Evolutionary conservation across 23 tunicate species (phyloP).

Genomic region (Diplosoma virens): DNA sequence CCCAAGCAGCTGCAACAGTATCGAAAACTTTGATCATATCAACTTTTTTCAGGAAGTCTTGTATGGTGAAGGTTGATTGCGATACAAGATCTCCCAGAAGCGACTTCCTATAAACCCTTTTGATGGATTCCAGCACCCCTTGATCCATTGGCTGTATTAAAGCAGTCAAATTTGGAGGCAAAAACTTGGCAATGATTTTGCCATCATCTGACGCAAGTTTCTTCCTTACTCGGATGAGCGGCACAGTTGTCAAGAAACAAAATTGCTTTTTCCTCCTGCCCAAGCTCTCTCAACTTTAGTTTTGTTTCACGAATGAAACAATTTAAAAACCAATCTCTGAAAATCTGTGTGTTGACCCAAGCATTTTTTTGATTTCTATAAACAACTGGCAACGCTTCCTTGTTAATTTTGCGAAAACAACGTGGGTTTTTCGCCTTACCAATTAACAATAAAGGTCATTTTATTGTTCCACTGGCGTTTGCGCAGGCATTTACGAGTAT

Average conservation of each 20-base stretch:
- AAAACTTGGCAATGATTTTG: not conserved
- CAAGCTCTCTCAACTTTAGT: not conserved
- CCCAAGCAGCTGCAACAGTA: too few species aligned
- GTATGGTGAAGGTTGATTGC: too few species aligned
- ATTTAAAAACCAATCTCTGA: not conserved
- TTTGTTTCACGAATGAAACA: not conserved
- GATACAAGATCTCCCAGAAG: too few species aligned
- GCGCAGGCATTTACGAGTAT: constrained; percentile 16
- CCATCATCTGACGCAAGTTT: not conserved
- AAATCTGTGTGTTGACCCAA: not conserved
- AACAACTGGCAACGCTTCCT: constrained; percentile 1
- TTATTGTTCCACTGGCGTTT: not conserved
- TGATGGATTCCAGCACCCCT: not conserved
- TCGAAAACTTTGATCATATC: too few species aligned
- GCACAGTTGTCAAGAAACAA: not conserved
- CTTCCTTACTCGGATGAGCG: not conserved
- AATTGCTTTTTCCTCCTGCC: not conserved
- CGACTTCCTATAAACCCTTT: too few species aligned
- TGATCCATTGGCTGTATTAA: not conserved
- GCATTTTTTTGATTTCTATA: not conserved
- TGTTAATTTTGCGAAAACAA: too few species aligned
- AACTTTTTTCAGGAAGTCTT: too few species aligned
- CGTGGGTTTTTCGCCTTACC: too few species aligned
- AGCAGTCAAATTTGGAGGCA: not conserved
- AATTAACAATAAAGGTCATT: too few species aligned